Percentiles rank a stretch among this genome's conserved stretches.
Conservation (phyloP, 1,140 invertebrate genomes). For the Galleria mellonella region DNA sequence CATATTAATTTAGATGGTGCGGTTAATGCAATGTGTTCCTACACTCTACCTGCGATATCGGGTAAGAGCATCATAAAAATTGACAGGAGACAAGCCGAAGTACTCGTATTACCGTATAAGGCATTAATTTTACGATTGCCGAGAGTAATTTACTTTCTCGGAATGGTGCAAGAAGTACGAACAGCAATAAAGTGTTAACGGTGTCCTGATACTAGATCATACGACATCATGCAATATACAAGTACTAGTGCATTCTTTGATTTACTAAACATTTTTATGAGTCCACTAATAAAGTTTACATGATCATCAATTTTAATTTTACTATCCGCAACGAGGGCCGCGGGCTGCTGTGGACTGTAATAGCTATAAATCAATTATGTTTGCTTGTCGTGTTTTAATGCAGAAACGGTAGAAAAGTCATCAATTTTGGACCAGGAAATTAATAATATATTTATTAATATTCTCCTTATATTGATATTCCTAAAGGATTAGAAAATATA, state of each 20-base stretch:
- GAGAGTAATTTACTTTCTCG: constrained; percentile 60
- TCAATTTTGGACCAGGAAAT: no score
- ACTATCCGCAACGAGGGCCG: constrained; percentile 37
- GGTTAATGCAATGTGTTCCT: not conserved
- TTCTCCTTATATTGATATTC: no score
- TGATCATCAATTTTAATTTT: constrained; percentile 67
- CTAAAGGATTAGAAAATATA: no score
- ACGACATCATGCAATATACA: constrained; percentile 15
- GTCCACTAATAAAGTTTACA: constrained; percentile 59
- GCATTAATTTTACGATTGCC: constrained; percentile 60
- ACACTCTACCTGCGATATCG: constrained; percentile 24
- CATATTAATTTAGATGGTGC: no score
- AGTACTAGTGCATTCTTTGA: constrained; percentile 28
- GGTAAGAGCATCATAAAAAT: constrained; percentile 58
- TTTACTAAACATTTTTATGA: constrained; percentile 56
- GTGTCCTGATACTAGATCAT: constrained; percentile 42
- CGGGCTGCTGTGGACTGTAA: constrained; percentile 26
- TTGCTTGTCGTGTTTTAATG: constrained; percentile 13
- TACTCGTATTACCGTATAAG: constrained; percentile 51
- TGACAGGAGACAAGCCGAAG: constrained; percentile 49
- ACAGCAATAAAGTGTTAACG: constrained; percentile 53
- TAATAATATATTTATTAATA: no score
- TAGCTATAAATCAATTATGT: constrained; percentile 42
- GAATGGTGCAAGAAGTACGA: constrained; percentile 57
- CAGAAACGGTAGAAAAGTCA: no score